Conservation (phyloP, 2,113 vertebrate species). For the Melanotaenia duboulayi region DNA sequence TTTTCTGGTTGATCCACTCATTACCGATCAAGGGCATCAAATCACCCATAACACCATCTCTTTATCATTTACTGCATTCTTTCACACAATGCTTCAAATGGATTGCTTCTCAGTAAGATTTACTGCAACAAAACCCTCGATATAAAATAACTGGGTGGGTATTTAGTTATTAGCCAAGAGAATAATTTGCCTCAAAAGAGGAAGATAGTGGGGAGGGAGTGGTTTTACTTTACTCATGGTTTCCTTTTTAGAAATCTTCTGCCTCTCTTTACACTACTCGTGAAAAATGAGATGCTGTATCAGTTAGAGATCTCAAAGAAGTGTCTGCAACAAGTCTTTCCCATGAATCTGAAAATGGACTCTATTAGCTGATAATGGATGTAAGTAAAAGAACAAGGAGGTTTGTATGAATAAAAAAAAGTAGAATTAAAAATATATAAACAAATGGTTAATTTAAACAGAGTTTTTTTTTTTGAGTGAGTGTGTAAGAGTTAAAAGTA, state of each 20-base stretch:
- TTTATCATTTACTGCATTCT: slow-evolving; percentile 58
- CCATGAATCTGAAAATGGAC: not conserved
- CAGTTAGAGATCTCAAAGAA: not conserved
- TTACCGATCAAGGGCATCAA: slow-evolving; percentile 43
- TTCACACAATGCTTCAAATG: slow-evolving; percentile 43
- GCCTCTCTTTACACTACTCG: not conserved
- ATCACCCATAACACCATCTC: slow-evolving; percentile 23
- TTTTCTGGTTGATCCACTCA: slow-evolving; percentile 33
- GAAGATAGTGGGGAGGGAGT: not conserved
- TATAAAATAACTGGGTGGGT: slow-evolving; percentile 33
- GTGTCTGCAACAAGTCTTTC: not conserved
- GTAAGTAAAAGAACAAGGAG: not conserved
- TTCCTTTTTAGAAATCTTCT: not conserved
- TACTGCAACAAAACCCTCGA: slow-evolving; percentile 43
- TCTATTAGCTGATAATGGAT: not conserved
- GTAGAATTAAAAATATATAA: not conserved
- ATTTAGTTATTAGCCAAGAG: slow-evolving; percentile 38
- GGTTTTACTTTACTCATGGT: slow-evolving; percentile 13
- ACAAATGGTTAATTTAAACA: slow-evolving; percentile 4
- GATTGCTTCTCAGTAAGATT: slow-evolving; percentile 57
- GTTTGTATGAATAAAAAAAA: too few relatives aligned
- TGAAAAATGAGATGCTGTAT: not conserved
- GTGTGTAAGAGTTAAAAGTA: slow-evolving; percentile 27
- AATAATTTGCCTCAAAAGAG: slow-evolving; percentile 21
- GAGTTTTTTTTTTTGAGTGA: too few relatives aligned